Percentiles rank a stretch among this genome's conserved stretches.
These are phyloP conservation scores for Melanostoma scalare DNA, from an alignment of 2,888 invertebrate species.

Conservation along the genomic window DNA sequence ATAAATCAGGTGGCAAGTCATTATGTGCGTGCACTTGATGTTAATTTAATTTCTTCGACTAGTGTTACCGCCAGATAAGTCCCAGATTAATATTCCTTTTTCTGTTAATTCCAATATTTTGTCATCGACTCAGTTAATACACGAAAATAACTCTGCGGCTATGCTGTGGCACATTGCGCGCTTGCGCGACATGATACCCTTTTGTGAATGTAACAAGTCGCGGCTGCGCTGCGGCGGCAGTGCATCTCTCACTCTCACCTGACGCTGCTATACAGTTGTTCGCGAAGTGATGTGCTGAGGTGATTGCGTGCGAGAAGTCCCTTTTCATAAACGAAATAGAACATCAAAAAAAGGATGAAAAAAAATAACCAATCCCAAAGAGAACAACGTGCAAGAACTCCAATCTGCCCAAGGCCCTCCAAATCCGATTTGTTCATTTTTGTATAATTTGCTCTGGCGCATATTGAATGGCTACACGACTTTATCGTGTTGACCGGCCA, in stretches of 20 bases:
- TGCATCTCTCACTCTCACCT: slow-evolving; percentile 73
- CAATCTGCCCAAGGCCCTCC: slow-evolving; percentile 58
- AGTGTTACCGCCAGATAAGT: slow-evolving; percentile 61
- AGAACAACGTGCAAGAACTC: slow-evolving; percentile 56
- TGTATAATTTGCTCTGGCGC: slow-evolving; percentile 60
- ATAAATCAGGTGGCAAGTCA: too few species aligned
- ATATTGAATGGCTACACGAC: slow-evolving; percentile 66
- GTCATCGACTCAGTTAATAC: slow-evolving; percentile 59
- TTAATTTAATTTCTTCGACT: slow-evolving; percentile 63
- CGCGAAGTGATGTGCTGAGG: slow-evolving; percentile 55
- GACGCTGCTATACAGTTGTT: slow-evolving; percentile 68
- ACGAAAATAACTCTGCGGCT: neutral
- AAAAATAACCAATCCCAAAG: neutral
- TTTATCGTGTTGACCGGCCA: slow-evolving; percentile 70
- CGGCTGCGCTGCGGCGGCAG: slow-evolving; percentile 40
- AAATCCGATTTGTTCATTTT: slow-evolving; percentile 46
- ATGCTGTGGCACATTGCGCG: slow-evolving; percentile 3
- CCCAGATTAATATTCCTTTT: slow-evolving; percentile 45
- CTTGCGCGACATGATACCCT: slow-evolving; percentile 27
- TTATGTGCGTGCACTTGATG: slow-evolving; percentile 65
- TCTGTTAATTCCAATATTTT: slow-evolving; percentile 63
- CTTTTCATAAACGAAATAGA: slow-evolving; percentile 15
- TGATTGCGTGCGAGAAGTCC: slow-evolving; percentile 60
- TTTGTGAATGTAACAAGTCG: slow-evolving; percentile 41
- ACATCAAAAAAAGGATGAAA: neutral